Evolutionary conservation across 2,797 vertebrate species (phyloP).

Genomic region (Microctenopoma stevenorrisi): DNA sequence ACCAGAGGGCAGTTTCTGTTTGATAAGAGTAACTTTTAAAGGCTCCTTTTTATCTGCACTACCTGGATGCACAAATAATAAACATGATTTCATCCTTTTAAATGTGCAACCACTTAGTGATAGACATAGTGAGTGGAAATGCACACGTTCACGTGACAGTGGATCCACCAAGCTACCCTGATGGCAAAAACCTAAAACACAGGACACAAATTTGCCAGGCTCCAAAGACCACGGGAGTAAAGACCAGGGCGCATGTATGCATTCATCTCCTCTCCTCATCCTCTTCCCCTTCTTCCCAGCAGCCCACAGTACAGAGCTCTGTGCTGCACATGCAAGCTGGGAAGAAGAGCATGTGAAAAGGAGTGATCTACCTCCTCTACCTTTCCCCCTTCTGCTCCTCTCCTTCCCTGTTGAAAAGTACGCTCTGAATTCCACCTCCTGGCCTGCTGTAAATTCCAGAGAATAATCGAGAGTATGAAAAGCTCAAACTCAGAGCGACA

Average conservation of each 20-base stretch:
- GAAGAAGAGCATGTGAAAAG: constrained; percentile 52
- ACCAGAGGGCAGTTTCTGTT: constrained; percentile 3
- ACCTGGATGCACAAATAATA: background rate
- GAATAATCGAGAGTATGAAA: constrained; percentile 61
- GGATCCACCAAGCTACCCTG: constrained; percentile 31
- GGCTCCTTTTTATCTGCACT: background rate
- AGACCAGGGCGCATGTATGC: constrained; percentile 49
- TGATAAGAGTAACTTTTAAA: constrained; percentile 19
- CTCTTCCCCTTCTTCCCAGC: constrained; percentile 32
- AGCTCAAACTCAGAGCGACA: constrained; percentile 71
- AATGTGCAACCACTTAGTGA: constrained; percentile 2
- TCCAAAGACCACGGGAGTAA: constrained; percentile 42
- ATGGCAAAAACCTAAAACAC: constrained; percentile 60
- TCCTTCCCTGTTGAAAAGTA: constrained; percentile 50
- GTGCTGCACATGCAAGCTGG: constrained; percentile 48
- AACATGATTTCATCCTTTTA: background rate
- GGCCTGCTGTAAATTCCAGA: constrained; percentile 59
- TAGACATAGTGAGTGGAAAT: constrained; percentile 44
- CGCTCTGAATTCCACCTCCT: constrained; percentile 40
- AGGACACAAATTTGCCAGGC: constrained; percentile 43
- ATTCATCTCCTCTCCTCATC: constrained; percentile 49
- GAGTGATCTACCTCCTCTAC: constrained; percentile 34
- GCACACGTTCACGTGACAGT: constrained; percentile 57
- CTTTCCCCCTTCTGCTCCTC: constrained; percentile 26
- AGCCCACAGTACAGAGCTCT: constrained; percentile 13